A percentile compares a stretch with the other conserved stretches of the same genome.
Conservation (phyloP, 1,140 invertebrate species). For the Lasioglossum albipes region DNA sequence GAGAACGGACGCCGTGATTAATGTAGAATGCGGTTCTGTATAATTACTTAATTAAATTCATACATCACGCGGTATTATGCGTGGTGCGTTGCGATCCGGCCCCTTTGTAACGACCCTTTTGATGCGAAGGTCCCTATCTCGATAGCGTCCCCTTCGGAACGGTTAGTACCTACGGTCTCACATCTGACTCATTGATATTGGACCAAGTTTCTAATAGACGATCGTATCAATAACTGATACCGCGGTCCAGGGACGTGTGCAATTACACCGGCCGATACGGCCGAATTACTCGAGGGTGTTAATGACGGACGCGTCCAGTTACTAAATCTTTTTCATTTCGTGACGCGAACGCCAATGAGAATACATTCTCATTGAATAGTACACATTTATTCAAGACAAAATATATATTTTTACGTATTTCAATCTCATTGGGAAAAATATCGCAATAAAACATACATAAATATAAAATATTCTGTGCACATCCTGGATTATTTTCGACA, state of each 20-base stretch:
- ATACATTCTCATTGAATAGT: too few species aligned
- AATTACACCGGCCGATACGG: neutral
- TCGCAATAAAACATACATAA: too few species aligned
- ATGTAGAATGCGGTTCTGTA: slow-evolving; percentile 37
- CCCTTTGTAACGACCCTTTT: slow-evolving; percentile 53
- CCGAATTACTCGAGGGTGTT: neutral
- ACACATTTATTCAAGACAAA: too few species aligned
- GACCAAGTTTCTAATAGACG: neutral
- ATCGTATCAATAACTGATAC: slow-evolving; percentile 19
- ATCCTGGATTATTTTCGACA: too few species aligned
- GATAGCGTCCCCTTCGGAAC: slow-evolving; percentile 27
- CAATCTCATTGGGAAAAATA: too few species aligned
- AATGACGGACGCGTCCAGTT: neutral
- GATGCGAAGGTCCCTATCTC: slow-evolving; percentile 23
- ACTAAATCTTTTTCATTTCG: neutral
- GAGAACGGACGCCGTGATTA: slow-evolving; percentile 50
- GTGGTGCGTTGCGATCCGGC: slow-evolving; percentile 12
- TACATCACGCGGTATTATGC: slow-evolving; percentile 64
- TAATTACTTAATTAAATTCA: slow-evolving; percentile 72
- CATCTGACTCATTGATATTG: slow-evolving; percentile 38
- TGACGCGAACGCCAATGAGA: neutral
- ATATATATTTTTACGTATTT: too few species aligned
- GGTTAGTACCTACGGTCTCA: neutral
- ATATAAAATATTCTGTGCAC: too few species aligned
- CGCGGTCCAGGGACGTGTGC: neutral